Conservation (phyloP, 2,888 invertebrate species). For the Xestia sexstrigata region DNA sequence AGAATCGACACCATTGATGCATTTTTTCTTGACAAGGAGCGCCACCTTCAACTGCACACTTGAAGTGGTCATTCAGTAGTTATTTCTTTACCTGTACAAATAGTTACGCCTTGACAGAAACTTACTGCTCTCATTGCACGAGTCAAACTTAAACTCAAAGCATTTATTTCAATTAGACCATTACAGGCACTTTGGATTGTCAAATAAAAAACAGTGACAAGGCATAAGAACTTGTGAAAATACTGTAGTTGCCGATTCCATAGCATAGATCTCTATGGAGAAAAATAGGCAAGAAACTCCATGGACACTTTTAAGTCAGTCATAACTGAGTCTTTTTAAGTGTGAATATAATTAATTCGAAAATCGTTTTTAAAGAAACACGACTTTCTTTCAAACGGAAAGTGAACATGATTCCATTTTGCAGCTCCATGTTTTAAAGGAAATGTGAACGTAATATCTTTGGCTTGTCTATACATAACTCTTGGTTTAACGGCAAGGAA, state of each 20-base stretch:
- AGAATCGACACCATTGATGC: no score
- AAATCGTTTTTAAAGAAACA: neutral
- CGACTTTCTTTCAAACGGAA: neutral
- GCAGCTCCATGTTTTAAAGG: constrained; percentile 2
- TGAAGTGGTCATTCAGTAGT: neutral
- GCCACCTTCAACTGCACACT: neutral
- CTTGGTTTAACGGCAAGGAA: constrained; percentile 17
- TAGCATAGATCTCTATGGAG: no score
- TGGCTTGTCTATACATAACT: neutral
- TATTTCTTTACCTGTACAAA: neutral
- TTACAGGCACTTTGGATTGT: no score
- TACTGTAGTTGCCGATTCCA: no score
- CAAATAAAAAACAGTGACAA: no score
- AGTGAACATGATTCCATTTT: constrained; percentile 15
- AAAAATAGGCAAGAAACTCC: no score
- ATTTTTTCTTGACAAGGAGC: neutral
- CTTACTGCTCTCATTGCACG: no score
- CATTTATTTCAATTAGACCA: no score
- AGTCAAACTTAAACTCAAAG: no score
- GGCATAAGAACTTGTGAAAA: no score
- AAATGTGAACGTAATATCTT: constrained; percentile 40
- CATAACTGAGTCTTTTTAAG: neutral
- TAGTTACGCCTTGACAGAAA: no score
- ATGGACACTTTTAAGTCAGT: no score
- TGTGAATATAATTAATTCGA: neutral